Conservation (phyloP, 2,888 invertebrate species). For the Matsumyia berberina region DNA sequence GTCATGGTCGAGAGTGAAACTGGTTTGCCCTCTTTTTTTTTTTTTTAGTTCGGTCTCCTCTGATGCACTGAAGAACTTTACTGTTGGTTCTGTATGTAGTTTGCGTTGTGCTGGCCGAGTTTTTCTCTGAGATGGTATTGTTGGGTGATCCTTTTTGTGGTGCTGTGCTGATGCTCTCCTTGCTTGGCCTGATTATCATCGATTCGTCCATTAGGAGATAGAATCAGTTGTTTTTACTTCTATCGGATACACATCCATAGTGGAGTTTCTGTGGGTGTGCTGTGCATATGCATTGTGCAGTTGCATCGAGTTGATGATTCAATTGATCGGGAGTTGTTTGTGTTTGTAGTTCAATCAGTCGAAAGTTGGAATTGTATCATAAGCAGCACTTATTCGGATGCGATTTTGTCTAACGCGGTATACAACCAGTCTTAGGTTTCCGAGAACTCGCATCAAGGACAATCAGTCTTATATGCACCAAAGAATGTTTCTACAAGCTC, state of each 20-base stretch:
- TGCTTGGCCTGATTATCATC: slow-evolving; percentile 62
- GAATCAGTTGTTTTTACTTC: slow-evolving; percentile 56
- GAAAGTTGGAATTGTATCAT: slow-evolving; percentile 24
- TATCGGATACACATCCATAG: slow-evolving; percentile 28
- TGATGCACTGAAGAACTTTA: slow-evolving; percentile 40
- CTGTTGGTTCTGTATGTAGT: slow-evolving; percentile 28
- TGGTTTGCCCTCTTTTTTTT: slow-evolving; percentile 47
- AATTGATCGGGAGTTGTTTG: slow-evolving; percentile 27
- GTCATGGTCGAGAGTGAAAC: slow-evolving; percentile 66
- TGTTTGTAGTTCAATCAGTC: slow-evolving; percentile 1
- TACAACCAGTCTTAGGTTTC: no score
- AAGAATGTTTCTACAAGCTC: no score
- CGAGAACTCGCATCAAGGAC: no score
- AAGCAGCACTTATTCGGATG: no score
- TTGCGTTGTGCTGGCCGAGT: slow-evolving; percentile 32
- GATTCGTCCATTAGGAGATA: slow-evolving; percentile 54
- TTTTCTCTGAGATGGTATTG: slow-evolving; percentile 19
- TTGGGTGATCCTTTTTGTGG: slow-evolving; percentile 49
- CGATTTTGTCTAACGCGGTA: no score
- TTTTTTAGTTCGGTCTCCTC: slow-evolving; percentile 12
- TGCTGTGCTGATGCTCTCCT: slow-evolving; percentile 34
- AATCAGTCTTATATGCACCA: no score
- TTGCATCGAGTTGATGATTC: slow-evolving; percentile 53
- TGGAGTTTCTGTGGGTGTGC: slow-evolving; percentile 30
- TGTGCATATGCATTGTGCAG: no score